Evolutionary conservation across 2,888 invertebrate genomes (phyloP).

Genomic region (Calliscelio sp.): DNA sequence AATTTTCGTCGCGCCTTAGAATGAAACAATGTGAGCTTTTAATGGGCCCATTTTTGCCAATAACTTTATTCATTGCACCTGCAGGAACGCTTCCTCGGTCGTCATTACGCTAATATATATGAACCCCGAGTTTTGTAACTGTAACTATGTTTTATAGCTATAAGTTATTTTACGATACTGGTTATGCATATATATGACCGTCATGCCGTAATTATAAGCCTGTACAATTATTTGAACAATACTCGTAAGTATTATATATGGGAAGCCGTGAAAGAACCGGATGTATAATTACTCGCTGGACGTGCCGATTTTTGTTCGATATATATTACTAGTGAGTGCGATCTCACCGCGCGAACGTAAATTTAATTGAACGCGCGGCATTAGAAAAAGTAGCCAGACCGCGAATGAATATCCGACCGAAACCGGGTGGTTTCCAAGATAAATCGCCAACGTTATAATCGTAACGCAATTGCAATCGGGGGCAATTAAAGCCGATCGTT

Average conservation of each 20-base stretch:
- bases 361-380: slow-evolving; percentile 7
- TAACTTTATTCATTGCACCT: slow-evolving; percentile 45
- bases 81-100: slow-evolving; percentile 35
- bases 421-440: slow-evolving; percentile 11
- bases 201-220: slow-evolving; percentile 55
- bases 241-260: slow-evolving; percentile 44
- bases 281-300: slow-evolving; percentile 52
- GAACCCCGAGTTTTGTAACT: slow-evolving; percentile 56
- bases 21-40: slow-evolving; percentile 24
- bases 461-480: slow-evolving; percentile 55
- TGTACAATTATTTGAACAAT: slow-evolving; percentile 62
- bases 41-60: slow-evolving; percentile 47
- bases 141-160: slow-evolving; percentile 65
- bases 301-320: not conserved
- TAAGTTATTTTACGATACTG: slow-evolving; percentile 55
- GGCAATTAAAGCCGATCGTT: slow-evolving; percentile 49
- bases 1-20: no score
- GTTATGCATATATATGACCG: slow-evolving; percentile 61
- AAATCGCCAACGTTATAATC: slow-evolving; percentile 39
- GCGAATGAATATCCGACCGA: not conserved
- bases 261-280: slow-evolving; percentile 44
- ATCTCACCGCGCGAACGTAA: slow-evolving; percentile 5
- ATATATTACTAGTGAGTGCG: not conserved
- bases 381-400: not conserved
- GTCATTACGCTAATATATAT: slow-evolving; percentile 59